Percentiles rank a stretch among this genome's conserved stretches.
phyloP scores from a whole-genome alignment of 1,140 invertebrate genomes.

The Globodera rostochiensis region DNA sequence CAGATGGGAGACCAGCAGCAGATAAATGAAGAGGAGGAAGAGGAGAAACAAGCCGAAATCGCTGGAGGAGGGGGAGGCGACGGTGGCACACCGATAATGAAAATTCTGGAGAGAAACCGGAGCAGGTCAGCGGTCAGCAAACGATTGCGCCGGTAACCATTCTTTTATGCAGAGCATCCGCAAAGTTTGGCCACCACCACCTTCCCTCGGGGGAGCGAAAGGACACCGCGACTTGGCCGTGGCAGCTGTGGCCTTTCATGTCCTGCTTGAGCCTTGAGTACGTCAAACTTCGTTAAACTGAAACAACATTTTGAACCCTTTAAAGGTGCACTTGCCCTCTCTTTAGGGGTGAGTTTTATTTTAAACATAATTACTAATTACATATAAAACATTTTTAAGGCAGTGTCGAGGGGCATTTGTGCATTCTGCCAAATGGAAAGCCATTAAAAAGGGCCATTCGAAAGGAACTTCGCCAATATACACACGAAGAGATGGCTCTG shows the following conservation, averaged over 20 bases:
- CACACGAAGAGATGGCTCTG: slow-evolving; percentile 59
- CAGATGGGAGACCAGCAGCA: neutral
- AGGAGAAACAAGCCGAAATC: neutral
- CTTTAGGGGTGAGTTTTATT: slow-evolving; percentile 28
- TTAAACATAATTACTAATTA: neutral
- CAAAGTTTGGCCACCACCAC: slow-evolving; percentile 40
- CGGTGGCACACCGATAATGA: neutral
- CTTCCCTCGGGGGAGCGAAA: slow-evolving; percentile 38
- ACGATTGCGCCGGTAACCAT: neutral
- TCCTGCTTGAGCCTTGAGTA: slow-evolving; percentile 58
- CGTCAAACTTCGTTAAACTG: neutral
- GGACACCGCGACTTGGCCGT: slow-evolving; percentile 43
- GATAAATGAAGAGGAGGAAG: neutral
- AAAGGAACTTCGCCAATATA: slow-evolving; percentile 67
- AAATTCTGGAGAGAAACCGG: slow-evolving; percentile 19
- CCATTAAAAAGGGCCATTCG: slow-evolving; percentile 55
- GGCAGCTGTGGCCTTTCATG: slow-evolving; percentile 42
- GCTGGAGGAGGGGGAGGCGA: no score
- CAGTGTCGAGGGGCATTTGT: slow-evolving; percentile 35
- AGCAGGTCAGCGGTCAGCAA: neutral
- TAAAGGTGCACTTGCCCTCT: slow-evolving; percentile 42
- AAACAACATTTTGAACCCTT: neutral
- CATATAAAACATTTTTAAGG: slow-evolving; percentile 24
- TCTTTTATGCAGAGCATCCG: slow-evolving; percentile 12
- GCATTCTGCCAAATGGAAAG: slow-evolving; percentile 54